Percentiles rank a stretch among this genome's conserved stretches.
Conservation (phyloP, 2,888 invertebrate genomes). For the Napeogenes inachia region DNA sequence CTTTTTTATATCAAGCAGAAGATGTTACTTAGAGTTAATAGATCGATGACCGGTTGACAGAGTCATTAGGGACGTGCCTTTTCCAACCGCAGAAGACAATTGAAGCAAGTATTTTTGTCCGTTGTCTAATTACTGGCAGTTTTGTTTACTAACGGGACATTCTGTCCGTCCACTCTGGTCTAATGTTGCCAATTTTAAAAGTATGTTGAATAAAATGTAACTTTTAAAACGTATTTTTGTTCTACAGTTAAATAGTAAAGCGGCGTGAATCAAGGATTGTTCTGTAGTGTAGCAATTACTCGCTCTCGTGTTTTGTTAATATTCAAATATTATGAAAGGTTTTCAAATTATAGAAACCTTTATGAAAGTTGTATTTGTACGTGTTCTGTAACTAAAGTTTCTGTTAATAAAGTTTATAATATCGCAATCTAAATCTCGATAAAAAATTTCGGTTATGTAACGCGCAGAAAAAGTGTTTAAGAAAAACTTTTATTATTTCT, state of each 20-base stretch:
- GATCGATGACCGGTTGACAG: conserved; percentile 70
- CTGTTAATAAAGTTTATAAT: too few relatives aligned
- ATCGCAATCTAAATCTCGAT: too few relatives aligned
- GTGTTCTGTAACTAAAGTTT: background rate
- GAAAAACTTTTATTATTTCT: too few relatives aligned
- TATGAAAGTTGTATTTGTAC: background rate
- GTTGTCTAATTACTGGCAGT: conserved; percentile 71
- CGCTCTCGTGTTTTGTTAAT: background rate
- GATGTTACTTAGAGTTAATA: conserved; percentile 37
- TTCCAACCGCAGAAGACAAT: conserved; percentile 62
- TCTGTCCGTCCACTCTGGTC: conserved; percentile 60
- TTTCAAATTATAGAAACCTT: background rate
- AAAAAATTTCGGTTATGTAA: too few relatives aligned
- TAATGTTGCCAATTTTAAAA: conserved; percentile 17
- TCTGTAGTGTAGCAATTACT: conserved; percentile 3
- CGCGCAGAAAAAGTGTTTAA: too few relatives aligned
- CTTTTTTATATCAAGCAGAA: background rate
- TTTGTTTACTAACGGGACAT: conserved; percentile 69
- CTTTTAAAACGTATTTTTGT: conserved; percentile 1
- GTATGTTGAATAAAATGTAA: conserved; percentile 8
- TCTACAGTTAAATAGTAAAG: conserved; percentile 2
- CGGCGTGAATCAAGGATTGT: conserved; percentile 1
- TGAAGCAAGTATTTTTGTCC: conserved; percentile 70
- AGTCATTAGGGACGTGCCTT: conserved; percentile 69
- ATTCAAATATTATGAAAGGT: background rate